Percentiles rank a stretch among this genome's conserved stretches.
phyloP scores from a whole-genome alignment of 2,888 invertebrate species.

The Chymomyza fuscimana region DNA sequence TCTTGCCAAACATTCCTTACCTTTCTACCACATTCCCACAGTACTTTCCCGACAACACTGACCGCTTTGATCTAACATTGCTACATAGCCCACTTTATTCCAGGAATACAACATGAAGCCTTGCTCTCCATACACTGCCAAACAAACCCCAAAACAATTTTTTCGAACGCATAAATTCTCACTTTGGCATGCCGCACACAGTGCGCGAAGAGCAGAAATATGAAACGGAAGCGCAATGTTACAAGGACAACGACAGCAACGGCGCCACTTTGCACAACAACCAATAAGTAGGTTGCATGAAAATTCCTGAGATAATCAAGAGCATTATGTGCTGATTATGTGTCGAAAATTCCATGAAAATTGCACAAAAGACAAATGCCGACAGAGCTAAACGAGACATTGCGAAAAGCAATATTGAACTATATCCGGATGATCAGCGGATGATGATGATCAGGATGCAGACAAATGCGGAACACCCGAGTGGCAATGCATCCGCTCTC shows the following conservation, averaged over 20 bases:
- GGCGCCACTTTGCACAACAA: slow-evolving; percentile 58
- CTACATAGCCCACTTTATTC: slow-evolving; percentile 3
- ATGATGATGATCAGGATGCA: slow-evolving; percentile 52
- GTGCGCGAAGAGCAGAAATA: slow-evolving; percentile 47
- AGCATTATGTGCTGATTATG: slow-evolving; percentile 66
- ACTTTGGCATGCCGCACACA: slow-evolving; percentile 56
- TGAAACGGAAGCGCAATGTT: slow-evolving; percentile 56
- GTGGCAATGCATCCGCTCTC: slow-evolving; percentile 67
- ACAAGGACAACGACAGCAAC: slow-evolving; percentile 44
- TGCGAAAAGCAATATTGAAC: slow-evolving; percentile 51
- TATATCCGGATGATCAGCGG: slow-evolving; percentile 69
- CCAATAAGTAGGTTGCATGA: slow-evolving; percentile 42
- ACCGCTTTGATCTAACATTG: slow-evolving; percentile 10
- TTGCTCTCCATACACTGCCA: background rate
- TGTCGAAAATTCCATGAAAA: slow-evolving; percentile 66
- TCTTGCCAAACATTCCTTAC: background rate
- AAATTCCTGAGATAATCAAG: slow-evolving; percentile 67
- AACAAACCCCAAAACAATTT: slow-evolving; percentile 33
- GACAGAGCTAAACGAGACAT: slow-evolving; percentile 23
- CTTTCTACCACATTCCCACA: background rate
- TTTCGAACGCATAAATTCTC: slow-evolving; percentile 38
- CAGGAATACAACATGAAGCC: slow-evolving; percentile 2
- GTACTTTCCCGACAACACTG: background rate
- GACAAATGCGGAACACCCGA: slow-evolving; percentile 55
- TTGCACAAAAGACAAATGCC: slow-evolving; percentile 53